Conservation (phyloP, 64 coral and sea anemone species). For the Montipora foliosa region DNA sequence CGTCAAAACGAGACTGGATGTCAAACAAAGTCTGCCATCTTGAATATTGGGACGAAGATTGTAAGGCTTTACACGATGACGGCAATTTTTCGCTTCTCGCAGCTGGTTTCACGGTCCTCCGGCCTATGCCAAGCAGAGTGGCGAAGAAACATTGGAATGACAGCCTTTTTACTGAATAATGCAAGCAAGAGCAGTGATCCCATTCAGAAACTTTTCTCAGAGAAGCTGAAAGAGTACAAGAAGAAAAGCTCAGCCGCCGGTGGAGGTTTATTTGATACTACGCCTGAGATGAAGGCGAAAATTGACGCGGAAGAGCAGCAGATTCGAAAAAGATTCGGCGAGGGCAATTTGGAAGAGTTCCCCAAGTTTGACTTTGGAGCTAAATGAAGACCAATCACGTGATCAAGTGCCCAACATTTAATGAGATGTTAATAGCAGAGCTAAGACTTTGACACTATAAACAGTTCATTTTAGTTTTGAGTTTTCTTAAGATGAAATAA, state of each 20-base stretch:
- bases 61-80: constrained; percentile 59
- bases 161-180: constrained; percentile 66
- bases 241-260: constrained; percentile 81
- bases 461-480: not conserved
- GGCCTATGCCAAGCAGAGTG: constrained; percentile 2
- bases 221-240: constrained; percentile 95
- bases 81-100: constrained; percentile 59
- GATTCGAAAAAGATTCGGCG: constrained; percentile 91
- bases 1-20: constrained; percentile 61
- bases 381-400: constrained; percentile 37
- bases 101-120: constrained; percentile 18
- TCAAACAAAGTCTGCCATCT: constrained; percentile 64
- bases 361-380: constrained; percentile 90
- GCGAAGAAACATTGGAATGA: constrained; percentile 76
- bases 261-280: constrained; percentile 80
- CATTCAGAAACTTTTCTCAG: constrained; percentile 86
- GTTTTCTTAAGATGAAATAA: not conserved
- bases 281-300: constrained; percentile 86
- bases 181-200: constrained; percentile 81
- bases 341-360: constrained; percentile 91
- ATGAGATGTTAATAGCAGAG: not conserved
- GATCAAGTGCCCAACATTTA: not conserved
- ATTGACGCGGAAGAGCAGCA: constrained; percentile 80
- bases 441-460: not conserved
- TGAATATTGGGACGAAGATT: constrained; percentile 29